Evolutionary conservation across 1,140 invertebrate genomes (phyloP).

Genomic region (Bombus fervidus): DNA sequence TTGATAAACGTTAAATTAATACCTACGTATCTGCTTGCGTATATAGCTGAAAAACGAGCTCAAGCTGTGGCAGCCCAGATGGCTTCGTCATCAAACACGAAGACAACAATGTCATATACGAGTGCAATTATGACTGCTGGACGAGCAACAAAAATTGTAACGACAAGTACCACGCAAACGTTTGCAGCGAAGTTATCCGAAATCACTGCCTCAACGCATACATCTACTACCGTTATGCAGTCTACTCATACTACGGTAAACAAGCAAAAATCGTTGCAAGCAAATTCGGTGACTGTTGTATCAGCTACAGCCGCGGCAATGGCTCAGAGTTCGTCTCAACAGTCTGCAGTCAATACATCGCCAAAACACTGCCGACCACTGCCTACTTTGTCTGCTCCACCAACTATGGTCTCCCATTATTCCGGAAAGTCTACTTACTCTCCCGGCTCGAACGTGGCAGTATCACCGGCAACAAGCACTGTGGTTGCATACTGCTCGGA

Average conservation of each 20-base stretch:
- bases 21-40: neutral
- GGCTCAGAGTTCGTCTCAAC: constrained; percentile 71
- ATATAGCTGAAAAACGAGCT: constrained; percentile 79
- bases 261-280: constrained; percentile 68
- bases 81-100: constrained; percentile 82
- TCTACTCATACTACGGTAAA: constrained; percentile 68
- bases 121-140: constrained; percentile 84
- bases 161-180: constrained; percentile 83
- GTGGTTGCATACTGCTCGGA: constrained; percentile 63
- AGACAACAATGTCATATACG: constrained; percentile 86
- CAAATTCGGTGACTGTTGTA: constrained; percentile 64
- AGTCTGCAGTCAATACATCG: constrained; percentile 76
- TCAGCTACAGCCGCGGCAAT: constrained; percentile 69
- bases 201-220: constrained; percentile 78
- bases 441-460: constrained; percentile 57
- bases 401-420: constrained; percentile 76
- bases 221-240: constrained; percentile 70
- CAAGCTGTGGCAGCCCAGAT: constrained; percentile 78
- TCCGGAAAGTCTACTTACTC: constrained; percentile 77
- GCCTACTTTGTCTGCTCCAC: constrained; percentile 82
- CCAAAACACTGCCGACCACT: constrained; percentile 83
- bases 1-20: neutral
- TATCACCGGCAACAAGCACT: constrained; percentile 58
- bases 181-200: constrained; percentile 86
- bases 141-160: constrained; percentile 80